Conservation (phyloP, 2,888 invertebrate genomes). For the Pristionchus maxplancki region DNA sequence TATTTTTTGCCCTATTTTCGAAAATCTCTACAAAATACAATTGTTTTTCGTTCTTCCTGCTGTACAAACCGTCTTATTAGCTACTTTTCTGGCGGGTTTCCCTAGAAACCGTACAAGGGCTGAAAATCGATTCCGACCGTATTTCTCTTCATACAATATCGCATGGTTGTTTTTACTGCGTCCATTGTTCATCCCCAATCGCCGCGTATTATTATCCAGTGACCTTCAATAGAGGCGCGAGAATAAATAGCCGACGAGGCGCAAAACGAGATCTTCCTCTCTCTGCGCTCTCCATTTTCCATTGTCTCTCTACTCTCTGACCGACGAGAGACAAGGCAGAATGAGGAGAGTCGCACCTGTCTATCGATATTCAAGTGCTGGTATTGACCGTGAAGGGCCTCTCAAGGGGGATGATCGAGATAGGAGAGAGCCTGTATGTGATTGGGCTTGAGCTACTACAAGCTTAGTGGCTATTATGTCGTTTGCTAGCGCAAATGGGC, state of each 20-base stretch:
- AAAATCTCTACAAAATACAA: too few relatives aligned
- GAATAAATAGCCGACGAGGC: not conserved
- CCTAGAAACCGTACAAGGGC: too few relatives aligned
- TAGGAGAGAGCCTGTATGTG: not conserved
- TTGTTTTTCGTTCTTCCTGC: too few relatives aligned
- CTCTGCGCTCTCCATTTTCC: not conserved
- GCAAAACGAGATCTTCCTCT: conserved; percentile 11
- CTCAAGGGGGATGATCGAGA: not conserved
- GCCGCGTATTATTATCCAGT: not conserved
- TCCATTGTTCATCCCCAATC: not conserved
- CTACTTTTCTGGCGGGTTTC: too few relatives aligned
- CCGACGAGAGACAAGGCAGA: not conserved
- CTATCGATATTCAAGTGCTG: conserved; percentile 33
- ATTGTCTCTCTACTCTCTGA: not conserved
- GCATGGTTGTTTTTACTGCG: too few relatives aligned
- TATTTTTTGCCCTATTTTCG: too few relatives aligned
- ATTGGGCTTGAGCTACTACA: not conserved
- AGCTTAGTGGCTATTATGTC: not conserved
- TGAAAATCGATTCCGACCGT: too few relatives aligned
- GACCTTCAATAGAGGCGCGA: not conserved
- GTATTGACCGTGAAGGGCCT: conserved; percentile 36
- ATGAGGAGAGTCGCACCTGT: not conserved
- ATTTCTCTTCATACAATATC: too few relatives aligned
- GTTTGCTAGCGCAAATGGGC: not conserved
- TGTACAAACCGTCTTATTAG: too few relatives aligned